Evolutionary conservation across 2,888 invertebrate species (phyloP).

Genomic region (Spodoptera picta): DNA sequence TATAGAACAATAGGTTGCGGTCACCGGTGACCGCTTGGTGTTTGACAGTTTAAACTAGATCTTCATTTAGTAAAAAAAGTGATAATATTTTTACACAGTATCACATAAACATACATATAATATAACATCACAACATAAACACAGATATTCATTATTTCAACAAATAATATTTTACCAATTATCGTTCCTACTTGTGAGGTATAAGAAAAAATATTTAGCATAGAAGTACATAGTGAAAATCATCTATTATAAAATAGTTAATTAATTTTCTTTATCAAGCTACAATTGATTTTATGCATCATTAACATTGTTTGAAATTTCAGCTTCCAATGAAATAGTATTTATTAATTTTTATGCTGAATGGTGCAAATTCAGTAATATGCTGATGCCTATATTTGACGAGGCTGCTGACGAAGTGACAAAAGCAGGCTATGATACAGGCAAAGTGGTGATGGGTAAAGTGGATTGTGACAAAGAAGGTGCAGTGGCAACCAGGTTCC

Average conservation of each 20-base stretch:
- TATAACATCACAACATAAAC: too few relatives aligned
- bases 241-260: conserved; percentile 2
- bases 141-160: too few relatives aligned
- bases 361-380: conserved; percentile 99
- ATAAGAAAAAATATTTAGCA: too few relatives aligned
- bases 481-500: conserved; percentile 95
- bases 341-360: conserved; percentile 99
- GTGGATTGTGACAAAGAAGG: conserved; percentile 99
- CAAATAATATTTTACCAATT: too few relatives aligned
- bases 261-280: conserved; percentile 1
- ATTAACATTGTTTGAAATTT: conserved; percentile 72
- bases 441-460: conserved; percentile 97
- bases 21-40: too few relatives aligned
- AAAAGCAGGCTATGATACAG: conserved; percentile 93
- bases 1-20: too few relatives aligned
- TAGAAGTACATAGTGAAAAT: too few relatives aligned
- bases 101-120: too few relatives aligned
- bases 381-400: conserved; percentile 98
- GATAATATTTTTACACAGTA: too few relatives aligned
- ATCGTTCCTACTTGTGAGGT: too few relatives aligned
- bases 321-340: conserved; percentile 98
- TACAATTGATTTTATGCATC: conserved; percentile 13
- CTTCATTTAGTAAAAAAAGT: too few relatives aligned
- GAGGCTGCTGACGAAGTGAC: conserved; percentile 96
- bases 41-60: too few relatives aligned